Conservation (phyloP, 2,113 vertebrate species). For the Passer domesticus region DNA sequence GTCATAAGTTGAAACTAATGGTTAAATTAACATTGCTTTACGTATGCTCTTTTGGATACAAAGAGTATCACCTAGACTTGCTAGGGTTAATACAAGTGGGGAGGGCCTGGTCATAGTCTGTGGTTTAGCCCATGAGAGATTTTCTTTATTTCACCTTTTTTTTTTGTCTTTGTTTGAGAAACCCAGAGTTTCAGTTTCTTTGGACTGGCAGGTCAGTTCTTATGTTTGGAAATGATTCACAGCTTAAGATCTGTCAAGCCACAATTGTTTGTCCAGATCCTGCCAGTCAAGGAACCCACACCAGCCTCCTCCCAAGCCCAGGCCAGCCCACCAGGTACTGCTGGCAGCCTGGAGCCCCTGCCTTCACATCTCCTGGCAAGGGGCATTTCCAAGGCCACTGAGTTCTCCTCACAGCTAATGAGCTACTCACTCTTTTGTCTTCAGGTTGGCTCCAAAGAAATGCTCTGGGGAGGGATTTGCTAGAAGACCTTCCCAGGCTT, state of each 20-base stretch:
- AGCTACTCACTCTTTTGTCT: not conserved
- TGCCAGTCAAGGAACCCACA: fast-evolving
- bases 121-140: not conserved
- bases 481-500: not conserved
- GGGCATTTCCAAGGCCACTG: not conserved
- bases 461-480: not conserved
- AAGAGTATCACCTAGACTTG: not conserved
- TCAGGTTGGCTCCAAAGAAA: not conserved
- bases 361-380: not conserved
- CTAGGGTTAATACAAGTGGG: not conserved
- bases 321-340: not conserved
- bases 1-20: not conserved
- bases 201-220: not conserved
- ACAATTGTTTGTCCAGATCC: not conserved
- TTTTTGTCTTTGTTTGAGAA: not conserved
- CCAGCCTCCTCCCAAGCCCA: not conserved
- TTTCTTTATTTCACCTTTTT: not conserved
- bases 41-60: not conserved
- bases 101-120: not conserved
- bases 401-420: not conserved
- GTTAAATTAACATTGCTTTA: not conserved
- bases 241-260: not conserved
- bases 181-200: not conserved
- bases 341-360: not conserved
- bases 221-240: not conserved